Conservation (phyloP, 2,888 invertebrate genomes). For the Invenusta paracnida region DNA sequence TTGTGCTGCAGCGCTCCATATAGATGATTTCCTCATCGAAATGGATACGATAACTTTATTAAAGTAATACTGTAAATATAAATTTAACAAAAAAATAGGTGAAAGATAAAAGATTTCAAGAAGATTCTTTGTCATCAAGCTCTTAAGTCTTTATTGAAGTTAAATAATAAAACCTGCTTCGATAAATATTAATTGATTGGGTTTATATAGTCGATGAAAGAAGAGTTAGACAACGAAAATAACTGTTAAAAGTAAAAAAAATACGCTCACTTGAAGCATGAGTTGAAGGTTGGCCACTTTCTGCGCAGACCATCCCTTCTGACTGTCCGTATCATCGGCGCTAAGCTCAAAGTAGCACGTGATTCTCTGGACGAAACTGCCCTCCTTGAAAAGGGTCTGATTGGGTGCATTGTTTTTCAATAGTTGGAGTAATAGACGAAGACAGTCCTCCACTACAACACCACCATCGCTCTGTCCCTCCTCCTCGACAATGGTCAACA, state of each 20-base stretch:
- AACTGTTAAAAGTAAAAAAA: background rate
- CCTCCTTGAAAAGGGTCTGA: slow-evolving; percentile 96
- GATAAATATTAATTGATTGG: too few species aligned
- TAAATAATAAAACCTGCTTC: too few species aligned
- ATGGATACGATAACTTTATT: too few species aligned
- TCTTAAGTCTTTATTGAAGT: too few species aligned
- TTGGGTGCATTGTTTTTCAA: slow-evolving; percentile 91
- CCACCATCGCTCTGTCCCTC: slow-evolving; percentile 91
- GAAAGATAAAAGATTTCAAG: too few species aligned
- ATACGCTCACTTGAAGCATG: slow-evolving; percentile 71
- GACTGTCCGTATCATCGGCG: background rate
- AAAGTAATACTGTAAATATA: too few species aligned
- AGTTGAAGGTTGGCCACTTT: slow-evolving; percentile 87
- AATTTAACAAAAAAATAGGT: too few species aligned
- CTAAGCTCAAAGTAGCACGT: slow-evolving; percentile 73
- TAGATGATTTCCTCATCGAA: too few species aligned
- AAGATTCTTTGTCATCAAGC: too few species aligned
- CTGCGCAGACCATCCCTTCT: slow-evolving; percentile 77
- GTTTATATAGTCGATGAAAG: too few species aligned
- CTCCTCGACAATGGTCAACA: slow-evolving; percentile 83
- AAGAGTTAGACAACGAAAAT: too few species aligned
- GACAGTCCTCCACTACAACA: slow-evolving; percentile 94
- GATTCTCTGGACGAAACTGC: slow-evolving; percentile 84
- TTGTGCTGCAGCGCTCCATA: too few species aligned
- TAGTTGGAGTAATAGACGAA: slow-evolving; percentile 83